Percentiles rank a stretch among this genome's conserved stretches.
Conservation (phyloP, 1,140 invertebrate species). For the Campoletis sonorensis region DNA sequence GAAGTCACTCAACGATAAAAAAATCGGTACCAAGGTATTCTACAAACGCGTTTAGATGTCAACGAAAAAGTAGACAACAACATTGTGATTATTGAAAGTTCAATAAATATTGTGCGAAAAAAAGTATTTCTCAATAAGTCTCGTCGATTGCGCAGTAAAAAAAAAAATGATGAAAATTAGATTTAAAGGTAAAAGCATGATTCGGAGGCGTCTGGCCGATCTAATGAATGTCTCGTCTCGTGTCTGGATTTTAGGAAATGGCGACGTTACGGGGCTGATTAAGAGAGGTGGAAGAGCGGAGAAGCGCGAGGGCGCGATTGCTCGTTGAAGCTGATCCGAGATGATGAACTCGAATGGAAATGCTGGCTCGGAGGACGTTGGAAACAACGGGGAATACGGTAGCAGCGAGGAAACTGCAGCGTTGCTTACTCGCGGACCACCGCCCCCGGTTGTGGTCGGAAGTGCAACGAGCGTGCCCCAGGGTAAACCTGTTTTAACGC, state of each 20-base stretch:
- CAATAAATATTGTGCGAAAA: too few species aligned
- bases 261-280: constrained; percentile 59
- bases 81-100: too few species aligned
- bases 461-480: constrained; percentile 65
- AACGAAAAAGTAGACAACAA: too few species aligned
- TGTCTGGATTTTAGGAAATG: constrained; percentile 61
- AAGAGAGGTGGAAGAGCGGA: constrained; percentile 31
- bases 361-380: constrained; percentile 69
- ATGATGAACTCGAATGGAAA: constrained; percentile 73
- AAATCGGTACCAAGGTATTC: too few species aligned
- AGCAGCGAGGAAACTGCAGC: constrained; percentile 88
- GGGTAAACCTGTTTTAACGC: constrained; percentile 86
- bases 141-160: neutral
- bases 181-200: neutral
- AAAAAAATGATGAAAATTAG: neutral
- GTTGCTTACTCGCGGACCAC: constrained; percentile 80
- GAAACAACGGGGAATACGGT: constrained; percentile 72
- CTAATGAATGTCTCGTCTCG: constrained; percentile 44
- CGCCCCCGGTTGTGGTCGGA: constrained; percentile 77
- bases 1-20: too few species aligned
- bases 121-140: too few species aligned
- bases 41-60: too few species aligned
- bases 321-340: constrained; percentile 42
- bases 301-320: constrained; percentile 39
- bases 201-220: neutral